Conservation (phyloP, 2,797 vertebrate genomes). For the Coreius guichenoti region DNA sequence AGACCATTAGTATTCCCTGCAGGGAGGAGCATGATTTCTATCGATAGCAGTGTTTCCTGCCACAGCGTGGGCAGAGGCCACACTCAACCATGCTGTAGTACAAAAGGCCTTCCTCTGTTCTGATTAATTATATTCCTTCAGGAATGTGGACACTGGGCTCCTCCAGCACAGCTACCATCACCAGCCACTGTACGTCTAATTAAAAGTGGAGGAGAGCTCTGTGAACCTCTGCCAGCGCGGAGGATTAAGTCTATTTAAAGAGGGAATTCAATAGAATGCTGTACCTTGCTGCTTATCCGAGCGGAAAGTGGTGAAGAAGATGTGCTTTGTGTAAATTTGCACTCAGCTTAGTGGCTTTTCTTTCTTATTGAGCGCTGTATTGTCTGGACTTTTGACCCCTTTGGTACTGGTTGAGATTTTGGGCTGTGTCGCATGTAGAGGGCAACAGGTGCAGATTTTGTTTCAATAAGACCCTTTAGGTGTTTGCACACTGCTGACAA, state of each 20-base stretch:
- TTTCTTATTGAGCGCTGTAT: conserved; percentile 47
- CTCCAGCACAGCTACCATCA: conserved; percentile 73
- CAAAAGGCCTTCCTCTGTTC: conserved; percentile 65
- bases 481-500: not conserved
- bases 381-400: conserved; percentile 56
- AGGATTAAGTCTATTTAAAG: conserved; percentile 75
- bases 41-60: conserved; percentile 49
- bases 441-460: conserved; percentile 27
- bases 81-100: conserved; percentile 27
- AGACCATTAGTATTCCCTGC: conserved; percentile 36
- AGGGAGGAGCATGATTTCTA: conserved; percentile 34
- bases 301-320: conserved; percentile 66
- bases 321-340: conserved; percentile 65
- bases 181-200: conserved; percentile 79
- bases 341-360: conserved; percentile 58
- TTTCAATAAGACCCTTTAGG: conserved; percentile 4
- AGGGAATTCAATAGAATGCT: conserved; percentile 73
- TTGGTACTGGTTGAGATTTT: conserved; percentile 44
- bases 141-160: conserved; percentile 77
- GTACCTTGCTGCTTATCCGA: conserved; percentile 63
- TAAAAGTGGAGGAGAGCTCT: conserved; percentile 77
- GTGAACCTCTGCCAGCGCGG: conserved; percentile 68
- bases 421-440: not conserved
- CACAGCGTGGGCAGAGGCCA: conserved; percentile 36
- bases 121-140: conserved; percentile 73